phyloP scores from a whole-genome alignment of 2,888 invertebrate species.

The Cerastis leucographa region DNA sequence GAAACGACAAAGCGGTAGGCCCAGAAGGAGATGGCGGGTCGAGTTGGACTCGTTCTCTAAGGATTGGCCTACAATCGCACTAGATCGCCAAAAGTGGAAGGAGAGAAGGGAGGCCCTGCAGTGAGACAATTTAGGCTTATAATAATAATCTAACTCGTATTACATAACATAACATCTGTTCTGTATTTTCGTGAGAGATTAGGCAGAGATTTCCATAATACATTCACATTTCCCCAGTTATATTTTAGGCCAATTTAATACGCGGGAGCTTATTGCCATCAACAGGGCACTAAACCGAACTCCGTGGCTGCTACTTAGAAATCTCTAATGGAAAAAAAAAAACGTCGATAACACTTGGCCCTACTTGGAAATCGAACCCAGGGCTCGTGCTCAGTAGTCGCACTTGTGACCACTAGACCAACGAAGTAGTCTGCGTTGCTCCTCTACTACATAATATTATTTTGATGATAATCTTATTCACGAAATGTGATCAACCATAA shows the following conservation, averaged over 20 bases:
- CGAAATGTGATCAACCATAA: not conserved
- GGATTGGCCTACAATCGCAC: too few species aligned
- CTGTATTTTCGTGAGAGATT: not conserved
- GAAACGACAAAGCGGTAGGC: too few species aligned
- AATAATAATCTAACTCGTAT: too few species aligned
- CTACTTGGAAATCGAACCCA: not conserved
- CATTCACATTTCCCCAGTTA: not conserved
- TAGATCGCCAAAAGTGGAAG: too few species aligned
- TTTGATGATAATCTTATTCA: not conserved
- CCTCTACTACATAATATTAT: not conserved
- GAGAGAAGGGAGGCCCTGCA: too few species aligned
- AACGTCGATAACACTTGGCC: not conserved
- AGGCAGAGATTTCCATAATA: not conserved
- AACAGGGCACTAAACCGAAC: not conserved
- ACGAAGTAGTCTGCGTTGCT: not conserved
- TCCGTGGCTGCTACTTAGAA: not conserved
- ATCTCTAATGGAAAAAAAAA: not conserved
- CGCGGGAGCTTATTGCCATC: not conserved
- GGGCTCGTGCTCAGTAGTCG: not conserved
- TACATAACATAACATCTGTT: not conserved
- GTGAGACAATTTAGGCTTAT: too few species aligned
- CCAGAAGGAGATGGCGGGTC: too few species aligned
- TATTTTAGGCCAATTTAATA: not conserved
- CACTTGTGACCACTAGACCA: not conserved
- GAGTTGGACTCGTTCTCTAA: too few species aligned